Base-by-base conservation (phyloP, 2,888 invertebrate species). In the Augochlorella aurata region DNA sequence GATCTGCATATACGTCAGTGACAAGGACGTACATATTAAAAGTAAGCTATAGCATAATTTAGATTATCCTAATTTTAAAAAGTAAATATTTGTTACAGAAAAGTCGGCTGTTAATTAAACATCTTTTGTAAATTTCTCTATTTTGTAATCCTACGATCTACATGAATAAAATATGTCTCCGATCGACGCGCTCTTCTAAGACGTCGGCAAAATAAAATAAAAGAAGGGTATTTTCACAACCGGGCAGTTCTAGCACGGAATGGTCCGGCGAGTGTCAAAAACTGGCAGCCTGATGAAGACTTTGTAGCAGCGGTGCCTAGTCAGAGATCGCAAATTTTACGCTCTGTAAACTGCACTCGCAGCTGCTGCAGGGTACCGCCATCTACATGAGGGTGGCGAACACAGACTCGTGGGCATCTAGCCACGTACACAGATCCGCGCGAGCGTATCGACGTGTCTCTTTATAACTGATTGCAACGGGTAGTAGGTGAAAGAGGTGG, bases 391-490 rank as follows among this genome's bases (percentile, higher is more conserved):
- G 24, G 45, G n/a, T 49, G 67, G 45, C 49, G 58, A 82, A 78
- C 61, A 61, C 61, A 29, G 61, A 7, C 16, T 29, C 14, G 7
- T 0, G 24, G 2, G 16, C 5, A 38, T 38, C 38, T 5, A 38
- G 45, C 24, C 61, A 47, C 79, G 66, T 52, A 10, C 61, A 67
- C 45, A 70, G 50, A 70, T 44, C 63, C 66, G 45, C 61, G 69
- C 78, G 69, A 71, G 78, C 77, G 77, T 81, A 89, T 87, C 87
- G 88, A 84, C 79, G 86, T 77, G 81, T 84, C 86, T 76, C 74
- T 74, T 81, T 77, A 79, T 85, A 87, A 86, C 86, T 80, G 87
- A 87, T 87, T 87, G 87, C 84, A 85, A 77, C 79, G 69, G 67
- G 78, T 76, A 85, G 78, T 74, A 67, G 81, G 58, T 66, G 78